Percentiles rank a stretch among this genome's conserved stretches.
Evolutionary conservation across 2,888 invertebrate species (phyloP).

Genomic region (Cerastoderma edule): DNA sequence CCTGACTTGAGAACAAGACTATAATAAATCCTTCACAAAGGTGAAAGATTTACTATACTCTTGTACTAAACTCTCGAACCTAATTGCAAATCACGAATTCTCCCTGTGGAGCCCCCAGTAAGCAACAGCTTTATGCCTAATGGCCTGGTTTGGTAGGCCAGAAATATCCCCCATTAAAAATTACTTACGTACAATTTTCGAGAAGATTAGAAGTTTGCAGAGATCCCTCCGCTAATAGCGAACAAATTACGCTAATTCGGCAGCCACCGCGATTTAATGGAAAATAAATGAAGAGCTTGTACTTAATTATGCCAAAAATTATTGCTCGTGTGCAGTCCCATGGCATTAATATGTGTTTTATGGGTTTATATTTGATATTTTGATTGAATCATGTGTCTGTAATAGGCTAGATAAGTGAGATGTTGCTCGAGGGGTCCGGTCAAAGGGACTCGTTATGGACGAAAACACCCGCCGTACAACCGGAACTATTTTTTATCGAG

Average conservation of each 20-base stretch:
- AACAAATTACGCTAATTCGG: slow-evolving; percentile 58
- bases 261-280: slow-evolving; percentile 55
- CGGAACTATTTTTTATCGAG: too few relatives aligned
- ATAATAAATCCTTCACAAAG: slow-evolving; percentile 1
- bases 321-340: slow-evolving; percentile 52
- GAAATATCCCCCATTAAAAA: slow-evolving; percentile 49
- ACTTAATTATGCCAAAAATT: slow-evolving; percentile 52
- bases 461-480: too few relatives aligned
- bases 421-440: too few relatives aligned
- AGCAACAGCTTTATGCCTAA: slow-evolving; percentile 32
- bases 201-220: slow-evolving; percentile 38
- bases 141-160: slow-evolving; percentile 40
- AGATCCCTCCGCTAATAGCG: slow-evolving; percentile 42
- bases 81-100: slow-evolving; percentile 9
- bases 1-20: too few relatives aligned
- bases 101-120: slow-evolving; percentile 1
- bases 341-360: slow-evolving; percentile 53
- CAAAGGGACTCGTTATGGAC: too few relatives aligned
- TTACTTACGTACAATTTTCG: slow-evolving; percentile 38
- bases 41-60: neutral
- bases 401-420: too few relatives aligned
- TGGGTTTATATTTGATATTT: slow-evolving; percentile 56
- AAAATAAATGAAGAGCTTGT: slow-evolving; percentile 59
- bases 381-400: slow-evolving; percentile 56
- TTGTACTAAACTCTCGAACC: neutral